Conservation (phyloP, 2,888 invertebrate species). For the Drosophila nigricruria region DNA sequence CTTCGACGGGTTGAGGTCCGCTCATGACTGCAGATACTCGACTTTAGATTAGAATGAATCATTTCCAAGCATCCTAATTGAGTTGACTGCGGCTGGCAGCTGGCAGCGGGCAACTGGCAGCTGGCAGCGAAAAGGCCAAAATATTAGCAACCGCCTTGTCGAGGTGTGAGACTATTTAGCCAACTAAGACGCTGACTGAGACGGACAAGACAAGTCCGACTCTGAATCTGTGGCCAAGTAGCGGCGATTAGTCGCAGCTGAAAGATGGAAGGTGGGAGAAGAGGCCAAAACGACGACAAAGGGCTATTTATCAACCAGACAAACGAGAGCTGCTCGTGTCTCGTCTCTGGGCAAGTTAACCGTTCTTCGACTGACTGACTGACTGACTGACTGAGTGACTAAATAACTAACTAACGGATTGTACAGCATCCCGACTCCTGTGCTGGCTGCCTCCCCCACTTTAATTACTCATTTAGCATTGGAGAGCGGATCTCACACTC, state of each 20-base stretch:
- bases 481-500: conserved; percentile 49
- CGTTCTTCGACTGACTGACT: conserved; percentile 50
- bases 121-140: conserved; percentile 65
- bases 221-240: conserved; percentile 51
- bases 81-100: conserved; percentile 62
- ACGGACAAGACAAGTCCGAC: conserved; percentile 22
- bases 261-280: conserved; percentile 22
- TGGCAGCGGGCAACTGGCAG: conserved; percentile 44
- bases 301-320: conserved; percentile 71
- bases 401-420: conserved; percentile 33
- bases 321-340: conserved; percentile 67
- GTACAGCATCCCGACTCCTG: conserved; percentile 23
- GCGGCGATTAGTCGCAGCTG: conserved; percentile 67
- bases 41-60: conserved; percentile 79
- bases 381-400: conserved; percentile 11
- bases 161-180: conserved; percentile 78
- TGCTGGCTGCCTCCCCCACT: conserved; percentile 42
- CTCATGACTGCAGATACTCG: conserved; percentile 79
- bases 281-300: conserved; percentile 54
- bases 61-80: conserved; percentile 78
- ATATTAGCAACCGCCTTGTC: conserved; percentile 68
- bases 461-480: conserved; percentile 68
- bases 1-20: conserved; percentile 33
- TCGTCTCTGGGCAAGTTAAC: conserved; percentile 66
- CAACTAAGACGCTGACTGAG: conserved; percentile 28